A percentile compares a stretch with the other conserved stretches of the same genome.
Evolutionary conservation across 2,113 vertebrate species (phyloP).

Genomic region (Semicossyphus pulcher): DNA sequence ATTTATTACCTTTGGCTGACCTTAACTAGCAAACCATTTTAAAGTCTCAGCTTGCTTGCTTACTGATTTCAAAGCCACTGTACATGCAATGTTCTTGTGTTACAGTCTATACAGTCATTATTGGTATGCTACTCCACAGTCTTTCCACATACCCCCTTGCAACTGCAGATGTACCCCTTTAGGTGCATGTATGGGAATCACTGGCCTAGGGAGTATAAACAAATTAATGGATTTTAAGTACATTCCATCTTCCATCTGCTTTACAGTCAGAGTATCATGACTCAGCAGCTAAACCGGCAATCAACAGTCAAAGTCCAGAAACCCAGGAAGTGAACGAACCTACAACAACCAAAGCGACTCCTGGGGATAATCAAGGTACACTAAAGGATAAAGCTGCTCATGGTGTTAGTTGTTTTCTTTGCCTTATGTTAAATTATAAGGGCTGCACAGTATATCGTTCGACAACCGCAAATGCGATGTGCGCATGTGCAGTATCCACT

Average conservation of each 20-base stretch:
- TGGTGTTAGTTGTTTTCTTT: background rate
- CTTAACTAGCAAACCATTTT: too few relatives aligned
- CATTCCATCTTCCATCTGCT: background rate
- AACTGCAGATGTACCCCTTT: background rate
- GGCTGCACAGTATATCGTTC: too few relatives aligned
- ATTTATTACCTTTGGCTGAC: too few relatives aligned
- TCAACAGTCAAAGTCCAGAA: conserved; percentile 14
- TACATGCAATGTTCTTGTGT: background rate
- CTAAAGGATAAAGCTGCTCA: background rate
- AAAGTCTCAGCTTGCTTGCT: background rate
- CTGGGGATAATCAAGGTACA: conserved; percentile 42
- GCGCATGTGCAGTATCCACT: too few relatives aligned
- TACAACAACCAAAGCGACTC: conserved; percentile 42
- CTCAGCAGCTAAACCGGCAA: conserved; percentile 2
- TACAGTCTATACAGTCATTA: too few relatives aligned
- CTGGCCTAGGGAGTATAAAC: background rate
- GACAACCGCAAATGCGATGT: too few relatives aligned
- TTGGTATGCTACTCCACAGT: background rate
- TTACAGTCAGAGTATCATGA: conserved; percentile 44
- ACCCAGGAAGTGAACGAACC: conserved; percentile 17
- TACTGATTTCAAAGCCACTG: too few relatives aligned
- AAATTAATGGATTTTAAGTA: background rate
- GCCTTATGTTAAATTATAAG: background rate
- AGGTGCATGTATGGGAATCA: background rate
- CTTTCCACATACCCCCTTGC: background rate